Evolutionary conservation across 2,797 vertebrate species (phyloP).

Genomic region (Chelonia mydas): DNA sequence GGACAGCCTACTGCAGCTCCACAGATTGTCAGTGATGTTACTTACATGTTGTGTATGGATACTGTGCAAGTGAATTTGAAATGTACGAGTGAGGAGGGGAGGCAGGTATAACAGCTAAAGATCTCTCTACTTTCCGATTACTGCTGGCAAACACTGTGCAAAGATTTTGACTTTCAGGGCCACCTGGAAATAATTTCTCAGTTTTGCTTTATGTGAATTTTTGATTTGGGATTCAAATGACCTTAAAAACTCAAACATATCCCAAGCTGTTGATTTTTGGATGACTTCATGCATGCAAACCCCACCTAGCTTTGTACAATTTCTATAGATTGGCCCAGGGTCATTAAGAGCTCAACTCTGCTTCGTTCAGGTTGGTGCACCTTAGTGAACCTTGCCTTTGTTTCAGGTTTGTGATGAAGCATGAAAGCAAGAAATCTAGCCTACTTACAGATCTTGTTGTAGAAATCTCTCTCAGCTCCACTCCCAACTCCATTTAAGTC

Average conservation of each 20-base stretch:
- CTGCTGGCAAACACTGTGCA: constrained; percentile 8
- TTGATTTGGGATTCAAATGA: neutral
- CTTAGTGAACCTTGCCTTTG: neutral
- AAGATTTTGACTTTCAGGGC: constrained; percentile 57
- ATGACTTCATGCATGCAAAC: neutral
- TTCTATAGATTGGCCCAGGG: neutral
- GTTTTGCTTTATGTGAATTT: neutral
- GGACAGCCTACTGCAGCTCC: constrained; percentile 29
- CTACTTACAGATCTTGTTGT: neutral
- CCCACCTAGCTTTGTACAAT: neutral
- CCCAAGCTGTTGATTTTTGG: neutral
- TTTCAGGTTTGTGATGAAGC: neutral
- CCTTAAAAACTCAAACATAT: rapidly evolving
- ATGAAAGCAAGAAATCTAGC: neutral
- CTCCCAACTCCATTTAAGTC: neutral
- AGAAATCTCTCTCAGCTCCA: neutral
- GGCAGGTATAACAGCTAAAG: constrained; percentile 60
- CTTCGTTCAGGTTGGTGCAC: neutral
- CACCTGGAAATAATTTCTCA: constrained; percentile 7
- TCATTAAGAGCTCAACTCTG: neutral
- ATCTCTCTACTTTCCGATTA: constrained; percentile 53
- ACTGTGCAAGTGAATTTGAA: constrained; percentile 40
- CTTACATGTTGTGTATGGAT: constrained; percentile 39
- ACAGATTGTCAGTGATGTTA: constrained; percentile 53
- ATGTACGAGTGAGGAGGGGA: constrained; percentile 6